Base-by-base conservation (phyloP, 2,888 invertebrate species). In the Nomada fucata region DNA sequence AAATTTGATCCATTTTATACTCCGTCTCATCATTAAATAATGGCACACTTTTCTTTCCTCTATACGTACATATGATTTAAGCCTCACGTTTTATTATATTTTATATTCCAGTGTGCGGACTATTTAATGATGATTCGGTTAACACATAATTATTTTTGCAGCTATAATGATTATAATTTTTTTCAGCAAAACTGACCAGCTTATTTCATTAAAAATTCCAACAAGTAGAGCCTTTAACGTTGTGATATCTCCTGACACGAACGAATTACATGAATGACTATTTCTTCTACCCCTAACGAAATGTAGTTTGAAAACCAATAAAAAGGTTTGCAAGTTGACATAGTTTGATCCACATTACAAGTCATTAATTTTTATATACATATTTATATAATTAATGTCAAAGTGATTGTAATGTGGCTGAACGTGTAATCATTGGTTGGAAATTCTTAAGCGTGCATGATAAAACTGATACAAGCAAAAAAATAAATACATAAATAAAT, bases 151-250 rank as follows among this genome's bases (percentile, higher is more conserved):
- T 69, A 86, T 90, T 86, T 85, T 93, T 92, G 79, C 92, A 93
- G 92, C 86, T 89, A 84, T 91, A 91, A 93, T 91, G 85, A 84
- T 79, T 91, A 83, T 90, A 91, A 88, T 86, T 89, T 92, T 90
- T 89, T 90, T 89, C 90, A 90, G 90, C 89, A 64, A 79, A 85
- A 82, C 82, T 68, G 85, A 88, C 81, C 89, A 89, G 86, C 85
- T 86, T 89, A 89, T 86, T 88, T 88, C 86, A 83, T 87, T 85
- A 84, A 88, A 88, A 73, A 89, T 86, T 87, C 76, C 81, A 83
- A 89, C 88, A 84, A 89, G 88, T 89, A 84, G 85, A 89, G 88
- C 84, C 88, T 82, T 89, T 89, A 88, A 88, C 79, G 87, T 89
- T 87, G 86, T 81, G 85, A 88, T 88, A 87, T 76, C 84, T 88